Evolutionary conservation across 2,113 vertebrate species (phyloP), one percentile per base, ranked within the genome.

Genomic region (Zosterops japonicus): DNA sequence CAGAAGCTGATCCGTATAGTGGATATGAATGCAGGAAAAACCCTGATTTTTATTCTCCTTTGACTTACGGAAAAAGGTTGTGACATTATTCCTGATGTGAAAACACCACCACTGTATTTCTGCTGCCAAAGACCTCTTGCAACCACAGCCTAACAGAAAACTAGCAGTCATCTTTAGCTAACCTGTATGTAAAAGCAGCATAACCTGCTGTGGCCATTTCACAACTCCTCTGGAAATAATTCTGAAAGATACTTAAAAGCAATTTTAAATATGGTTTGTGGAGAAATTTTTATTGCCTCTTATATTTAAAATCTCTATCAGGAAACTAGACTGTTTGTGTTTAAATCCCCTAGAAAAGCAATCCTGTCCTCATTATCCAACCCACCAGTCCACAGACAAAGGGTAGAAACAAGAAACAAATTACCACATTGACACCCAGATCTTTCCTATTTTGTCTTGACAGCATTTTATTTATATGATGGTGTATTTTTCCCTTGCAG

Each of bases 391-490:
- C 84, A 63, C 35, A 97, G 96, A 97, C 96, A 98, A 98, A 98
- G 72, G 79, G 75, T 77, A 93, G 94, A 97, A 96, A 91, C 52
- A 77, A 94, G 96, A 97, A 97, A 96, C 96, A 98, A 98, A 97
- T 97, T 83, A 97, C 89, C 87, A 77, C 55, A n/a, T 33, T 94
- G 97, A 96, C 95, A 97, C 89, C 53, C 83, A 95, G 93, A 94
- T 97, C 95, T 95, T 97, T 95, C 72, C 88, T 93, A 64, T 97
- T 98, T 98, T 95, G 95, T 98, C 95, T 95, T 97, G 97, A 98
- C 96, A 97, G 95, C 79, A 90, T 95, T 98, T 97, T 89, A 95
- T 97, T 97, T 98, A 96, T 95, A 70, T 2, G 23, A 82, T 64
- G n/a, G 52, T 36, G 20, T 91, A 83, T 91, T 81, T 93, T 96